phyloP scores from a whole-genome alignment of 2,797 vertebrate species.

The Myioborus miniatus region DNA sequence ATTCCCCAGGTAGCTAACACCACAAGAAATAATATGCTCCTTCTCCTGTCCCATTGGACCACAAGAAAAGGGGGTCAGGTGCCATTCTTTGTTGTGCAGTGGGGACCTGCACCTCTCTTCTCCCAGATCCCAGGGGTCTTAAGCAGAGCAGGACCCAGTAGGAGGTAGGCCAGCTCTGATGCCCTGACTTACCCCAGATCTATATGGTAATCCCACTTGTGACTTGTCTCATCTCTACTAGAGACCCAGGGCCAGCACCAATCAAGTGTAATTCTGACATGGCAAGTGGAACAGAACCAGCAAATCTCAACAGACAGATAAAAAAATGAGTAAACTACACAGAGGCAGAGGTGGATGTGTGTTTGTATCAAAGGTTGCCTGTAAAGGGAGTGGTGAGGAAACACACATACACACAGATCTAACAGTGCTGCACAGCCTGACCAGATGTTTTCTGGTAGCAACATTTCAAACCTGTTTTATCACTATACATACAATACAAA shows the following conservation, averaged over 20 bases:
- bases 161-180: background rate
- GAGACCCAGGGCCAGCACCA: background rate
- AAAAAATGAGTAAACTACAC: background rate
- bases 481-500: background rate
- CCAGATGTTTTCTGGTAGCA: background rate
- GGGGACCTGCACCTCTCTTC: background rate
- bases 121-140: rapidly evolving
- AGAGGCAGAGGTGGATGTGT: background rate
- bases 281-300: background rate
- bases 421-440: background rate
- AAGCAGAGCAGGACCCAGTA: background rate
- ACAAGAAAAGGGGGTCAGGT: background rate
- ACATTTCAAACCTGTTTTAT: background rate
- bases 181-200: background rate
- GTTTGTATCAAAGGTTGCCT: background rate
- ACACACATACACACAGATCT: rapidly evolving
- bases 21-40: background rate
- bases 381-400: background rate
- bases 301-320: background rate
- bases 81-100: background rate
- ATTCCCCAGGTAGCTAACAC: background rate
- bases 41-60: background rate
- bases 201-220: background rate
- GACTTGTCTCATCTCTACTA: rapidly evolving
- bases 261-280: background rate